Conservation (phyloP, 92 coral and sea anemone species). For the Hydrozoanthus gracilis region DNA sequence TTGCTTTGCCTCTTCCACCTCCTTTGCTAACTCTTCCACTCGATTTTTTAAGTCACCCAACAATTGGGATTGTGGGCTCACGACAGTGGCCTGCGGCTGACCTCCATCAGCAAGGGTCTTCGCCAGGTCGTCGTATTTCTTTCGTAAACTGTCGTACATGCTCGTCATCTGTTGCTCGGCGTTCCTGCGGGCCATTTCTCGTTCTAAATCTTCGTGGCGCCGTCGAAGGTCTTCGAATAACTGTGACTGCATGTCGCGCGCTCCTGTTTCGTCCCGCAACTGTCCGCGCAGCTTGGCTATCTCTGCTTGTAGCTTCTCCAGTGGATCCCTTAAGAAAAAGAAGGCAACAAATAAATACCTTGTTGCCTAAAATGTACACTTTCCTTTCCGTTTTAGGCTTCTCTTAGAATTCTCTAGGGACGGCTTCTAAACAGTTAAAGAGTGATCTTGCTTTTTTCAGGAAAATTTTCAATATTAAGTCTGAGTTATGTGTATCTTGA, state of each 20-base stretch:
- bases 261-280: conserved; percentile 77
- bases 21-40: conserved; percentile 69
- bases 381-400: too few species aligned
- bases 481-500: too few species aligned
- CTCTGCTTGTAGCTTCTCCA: conserved; percentile 79
- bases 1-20: conserved; percentile 71
- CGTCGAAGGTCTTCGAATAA: conserved; percentile 95
- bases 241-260: conserved; percentile 78
- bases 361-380: too few species aligned
- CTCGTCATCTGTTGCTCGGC: conserved; percentile 87
- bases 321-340: conserved; percentile 73
- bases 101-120: conserved; percentile 47
- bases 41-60: conserved; percentile 76
- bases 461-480: too few species aligned
- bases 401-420: too few species aligned
- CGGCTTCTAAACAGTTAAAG: too few species aligned
- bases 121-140: conserved; percentile 83
- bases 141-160: conserved; percentile 87
- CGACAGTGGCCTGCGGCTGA: conserved; percentile 50
- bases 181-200: conserved; percentile 84
- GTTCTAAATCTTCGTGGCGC: conserved; percentile 91
- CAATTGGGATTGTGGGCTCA: conserved; percentile 53
- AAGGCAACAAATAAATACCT: background rate
- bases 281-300: conserved; percentile 79
- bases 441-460: too few species aligned